Conservation (phyloP, 1,140 invertebrate species). For the Nasonia vitripennis region DNA sequence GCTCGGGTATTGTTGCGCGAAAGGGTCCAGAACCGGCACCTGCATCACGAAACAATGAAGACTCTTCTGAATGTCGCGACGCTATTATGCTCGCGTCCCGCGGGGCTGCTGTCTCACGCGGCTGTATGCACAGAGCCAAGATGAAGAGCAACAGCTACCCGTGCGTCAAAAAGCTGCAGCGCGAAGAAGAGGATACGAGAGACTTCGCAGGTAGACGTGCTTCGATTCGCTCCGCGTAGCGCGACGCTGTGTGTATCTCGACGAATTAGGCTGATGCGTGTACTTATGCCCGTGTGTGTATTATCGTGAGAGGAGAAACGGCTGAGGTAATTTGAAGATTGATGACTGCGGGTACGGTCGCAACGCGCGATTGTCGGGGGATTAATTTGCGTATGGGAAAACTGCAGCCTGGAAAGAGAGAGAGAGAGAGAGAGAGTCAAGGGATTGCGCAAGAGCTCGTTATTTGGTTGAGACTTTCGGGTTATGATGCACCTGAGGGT, state of each 20-base stretch:
- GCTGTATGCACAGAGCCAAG: not conserved
- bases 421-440: not conserved
- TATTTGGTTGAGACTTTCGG: too few species aligned
- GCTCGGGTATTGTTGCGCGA: not conserved
- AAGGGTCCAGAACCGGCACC: not conserved
- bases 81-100: not conserved
- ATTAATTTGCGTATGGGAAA: not conserved
- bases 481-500: too few species aligned
- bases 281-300: too few species aligned
- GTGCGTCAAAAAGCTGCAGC: not conserved
- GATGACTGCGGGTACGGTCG: not conserved
- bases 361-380: not conserved
- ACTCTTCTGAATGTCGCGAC: not conserved
- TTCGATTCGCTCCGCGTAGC: too few species aligned
- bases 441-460: not conserved
- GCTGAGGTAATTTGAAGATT: slow-evolving; percentile 1
- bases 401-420: not conserved
- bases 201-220: too few species aligned
- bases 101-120: not conserved
- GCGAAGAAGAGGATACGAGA: too few species aligned
- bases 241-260: too few species aligned
- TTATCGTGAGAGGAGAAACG: not conserved
- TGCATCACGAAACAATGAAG: not conserved
- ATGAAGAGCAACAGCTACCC: not conserved
- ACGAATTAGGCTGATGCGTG: too few species aligned